Conservation (phyloP, 2,888 invertebrate species). For the Euzetes globulus region DNA sequence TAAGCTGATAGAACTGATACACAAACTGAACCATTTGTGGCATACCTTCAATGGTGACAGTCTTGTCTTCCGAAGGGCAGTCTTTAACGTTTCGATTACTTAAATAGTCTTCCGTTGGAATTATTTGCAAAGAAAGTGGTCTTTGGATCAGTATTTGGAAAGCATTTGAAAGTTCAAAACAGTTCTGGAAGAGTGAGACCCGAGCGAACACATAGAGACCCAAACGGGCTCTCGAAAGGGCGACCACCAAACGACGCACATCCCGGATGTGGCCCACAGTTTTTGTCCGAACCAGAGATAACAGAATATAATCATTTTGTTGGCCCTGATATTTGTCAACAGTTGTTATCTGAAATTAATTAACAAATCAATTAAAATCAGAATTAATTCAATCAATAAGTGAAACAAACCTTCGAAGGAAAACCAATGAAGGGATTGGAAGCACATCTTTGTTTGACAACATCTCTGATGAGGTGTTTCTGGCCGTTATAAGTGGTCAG, state of each 20-base stretch:
- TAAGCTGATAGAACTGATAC: slow-evolving; percentile 77
- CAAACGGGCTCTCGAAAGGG: slow-evolving; percentile 92
- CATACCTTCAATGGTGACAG: slow-evolving; percentile 71
- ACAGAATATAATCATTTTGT: slow-evolving; percentile 94
- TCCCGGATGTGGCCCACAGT: slow-evolving; percentile 97
- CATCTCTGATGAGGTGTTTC: slow-evolving; percentile 92
- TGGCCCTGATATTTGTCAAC: slow-evolving; percentile 99
- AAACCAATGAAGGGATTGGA: slow-evolving; percentile 89
- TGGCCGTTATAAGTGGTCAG: slow-evolving; percentile 99
- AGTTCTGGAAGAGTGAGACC: slow-evolving; percentile 85
- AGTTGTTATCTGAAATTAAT: slow-evolving; percentile 55
- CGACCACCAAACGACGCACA: slow-evolving; percentile 90
- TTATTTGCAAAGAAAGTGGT: slow-evolving; percentile 68
- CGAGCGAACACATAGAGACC: slow-evolving; percentile 94
- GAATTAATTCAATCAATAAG: neutral
- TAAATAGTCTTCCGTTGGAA: slow-evolving; percentile 59
- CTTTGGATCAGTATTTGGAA: slow-evolving; percentile 79
- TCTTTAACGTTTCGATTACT: slow-evolving; percentile 18
- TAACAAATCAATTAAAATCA: neutral
- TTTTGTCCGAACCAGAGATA: slow-evolving; percentile 89
- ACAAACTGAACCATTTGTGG: slow-evolving; percentile 92
- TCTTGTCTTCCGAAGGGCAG: slow-evolving; percentile 40
- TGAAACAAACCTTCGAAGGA: slow-evolving; percentile 65
- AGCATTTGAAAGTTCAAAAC: slow-evolving; percentile 90
- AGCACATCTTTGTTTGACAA: slow-evolving; percentile 80